Evolutionary conservation across 2,888 invertebrate species (phyloP), one percentile per base, ranked within the genome.

Genomic region (Sesamia inferens): DNA sequence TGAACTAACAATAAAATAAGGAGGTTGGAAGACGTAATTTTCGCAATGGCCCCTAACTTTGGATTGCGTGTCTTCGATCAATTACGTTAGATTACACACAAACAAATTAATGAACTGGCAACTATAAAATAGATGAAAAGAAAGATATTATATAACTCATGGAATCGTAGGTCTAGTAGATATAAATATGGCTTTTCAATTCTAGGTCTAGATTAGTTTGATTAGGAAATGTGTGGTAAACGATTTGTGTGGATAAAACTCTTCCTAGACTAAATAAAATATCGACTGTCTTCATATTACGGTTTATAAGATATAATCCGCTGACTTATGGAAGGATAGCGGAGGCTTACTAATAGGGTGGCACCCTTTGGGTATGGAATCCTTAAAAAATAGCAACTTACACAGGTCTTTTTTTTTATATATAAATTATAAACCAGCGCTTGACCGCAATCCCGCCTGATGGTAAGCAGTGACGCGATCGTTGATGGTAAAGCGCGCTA

Each of bases 31-130:
- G 66, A 39, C 39, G 42, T 48, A 57, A 54, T 63, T 79, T 74
- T 74, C 11, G 54, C 54, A 54, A 64, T 61, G 64, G 22, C 54
- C 24, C 47, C 59, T 68, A 61, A 65, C 51, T 51, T 48, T 11
- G 63, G 42, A 59, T 74, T 66, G 81, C 81, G 81, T 81, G 81
- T 74, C 65, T 74, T 74, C 48, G 74, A 79, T 71, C 80, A 81
- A 83, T 81, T 83, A 81, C 68, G 74, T 66, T 58, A 59, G 70
- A 83, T 79, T 83, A 83, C 74, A 79, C 70, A 83, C 80, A 81
- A 74, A 81, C 70, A 71, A 81, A 81, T 81, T 81, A 79, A 79
- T 54, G 65, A 79, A 79, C 74, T 51, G 58, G 68, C 70, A 68
- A 68, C 64, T 79, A 65, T 83, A 51, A 68, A 83, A 74, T 79